Evolutionary conservation across 2,888 invertebrate species (phyloP).

Genomic region (Diloba caeruleocephala): DNA sequence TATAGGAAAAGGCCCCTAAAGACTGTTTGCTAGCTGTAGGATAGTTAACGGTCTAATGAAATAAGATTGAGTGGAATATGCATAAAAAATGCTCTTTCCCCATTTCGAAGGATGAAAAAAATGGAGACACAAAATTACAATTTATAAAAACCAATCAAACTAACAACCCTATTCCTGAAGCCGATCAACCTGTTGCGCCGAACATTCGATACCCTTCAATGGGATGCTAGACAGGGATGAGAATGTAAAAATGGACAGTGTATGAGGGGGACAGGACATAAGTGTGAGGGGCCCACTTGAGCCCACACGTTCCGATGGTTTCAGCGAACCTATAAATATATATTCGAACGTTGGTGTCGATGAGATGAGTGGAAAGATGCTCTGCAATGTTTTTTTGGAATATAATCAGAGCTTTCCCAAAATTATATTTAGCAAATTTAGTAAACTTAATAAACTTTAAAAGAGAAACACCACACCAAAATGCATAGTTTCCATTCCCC

Average conservation of each 20-base stretch:
- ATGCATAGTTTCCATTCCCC: no score
- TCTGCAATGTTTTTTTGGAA: slow-evolving; percentile 58
- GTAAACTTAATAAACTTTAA: no score
- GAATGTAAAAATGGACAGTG: slow-evolving; percentile 39
- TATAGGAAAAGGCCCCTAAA: no score
- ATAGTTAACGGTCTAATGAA: no score
- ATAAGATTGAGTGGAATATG: no score
- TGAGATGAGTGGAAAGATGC: slow-evolving; percentile 62
- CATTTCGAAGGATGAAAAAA: no score
- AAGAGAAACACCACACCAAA: no score
- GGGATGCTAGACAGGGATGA: slow-evolving; percentile 71
- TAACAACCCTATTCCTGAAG: slow-evolving; percentile 80
- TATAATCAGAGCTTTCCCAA: no score
- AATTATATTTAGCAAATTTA: no score
- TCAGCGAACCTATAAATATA: slow-evolving; percentile 84
- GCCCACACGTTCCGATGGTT: slow-evolving; percentile 84
- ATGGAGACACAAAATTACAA: background rate
- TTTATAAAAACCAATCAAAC: slow-evolving; percentile 70
- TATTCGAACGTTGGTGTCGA: slow-evolving; percentile 75
- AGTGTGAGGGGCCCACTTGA: slow-evolving; percentile 82
- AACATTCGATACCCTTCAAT: slow-evolving; percentile 89
- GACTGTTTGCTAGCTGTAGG: no score
- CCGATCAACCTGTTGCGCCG: slow-evolving; percentile 87
- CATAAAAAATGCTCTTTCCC: no score
- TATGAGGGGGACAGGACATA: slow-evolving; percentile 62